A percentile compares a stretch with the other conserved stretches of the same genome.
Conservation (phyloP, 2,797 vertebrate species). For the Pachyuromys duprasi region DNA sequence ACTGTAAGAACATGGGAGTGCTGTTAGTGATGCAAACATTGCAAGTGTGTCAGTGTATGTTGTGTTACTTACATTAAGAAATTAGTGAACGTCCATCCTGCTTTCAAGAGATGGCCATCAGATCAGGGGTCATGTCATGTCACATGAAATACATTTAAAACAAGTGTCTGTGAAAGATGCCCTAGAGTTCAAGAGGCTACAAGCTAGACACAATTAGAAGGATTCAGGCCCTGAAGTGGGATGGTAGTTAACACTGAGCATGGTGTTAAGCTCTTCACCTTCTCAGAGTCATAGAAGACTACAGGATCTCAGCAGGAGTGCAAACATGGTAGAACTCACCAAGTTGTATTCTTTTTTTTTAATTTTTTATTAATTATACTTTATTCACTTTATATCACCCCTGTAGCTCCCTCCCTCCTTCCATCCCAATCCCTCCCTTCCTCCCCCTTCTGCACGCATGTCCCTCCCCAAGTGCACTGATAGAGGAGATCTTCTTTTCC, state of each 20-base stretch:
- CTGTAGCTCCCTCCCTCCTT: too few relatives aligned
- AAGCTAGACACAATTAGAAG: neutral
- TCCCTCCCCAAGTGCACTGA: too few relatives aligned
- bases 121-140: neutral
- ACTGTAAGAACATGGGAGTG: neutral
- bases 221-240: neutral
- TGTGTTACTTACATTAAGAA: neutral
- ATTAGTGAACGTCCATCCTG: neutral
- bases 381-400: too few relatives aligned
- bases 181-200: neutral
- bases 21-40: neutral
- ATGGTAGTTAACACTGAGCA: neutral
- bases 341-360: rapidly evolving
- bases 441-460: too few relatives aligned
- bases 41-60: rapidly evolving
- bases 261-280: rapidly evolving
- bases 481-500: too few relatives aligned
- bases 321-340: too few relatives aligned
- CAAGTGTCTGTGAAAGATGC: neutral
- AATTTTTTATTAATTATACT: too few relatives aligned
- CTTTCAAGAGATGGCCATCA: neutral
- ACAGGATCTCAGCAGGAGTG: too few relatives aligned
- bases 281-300: neutral
- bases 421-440: too few relatives aligned
- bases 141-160: neutral